Percentiles rank a stretch among this genome's conserved stretches.
Evolutionary conservation across 2,888 invertebrate species (phyloP).

Genomic region (Cyrtodaria siliqua): DNA sequence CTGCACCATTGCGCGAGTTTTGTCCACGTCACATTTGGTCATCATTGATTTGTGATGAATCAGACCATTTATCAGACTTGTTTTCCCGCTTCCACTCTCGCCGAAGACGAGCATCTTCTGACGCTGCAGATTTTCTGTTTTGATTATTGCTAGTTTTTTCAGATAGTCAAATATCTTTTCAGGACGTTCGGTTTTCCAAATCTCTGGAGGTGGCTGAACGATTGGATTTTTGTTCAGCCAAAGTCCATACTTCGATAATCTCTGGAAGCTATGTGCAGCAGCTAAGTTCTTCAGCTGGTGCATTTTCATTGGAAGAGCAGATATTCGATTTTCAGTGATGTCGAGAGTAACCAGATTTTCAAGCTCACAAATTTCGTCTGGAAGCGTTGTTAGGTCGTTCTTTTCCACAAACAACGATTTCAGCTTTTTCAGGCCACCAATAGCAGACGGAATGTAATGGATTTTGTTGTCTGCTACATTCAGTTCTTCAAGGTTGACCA

Average conservation of each 20-base stretch:
- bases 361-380: conserved; percentile 82
- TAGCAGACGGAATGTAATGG: conserved; percentile 75
- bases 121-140: conserved; percentile 82
- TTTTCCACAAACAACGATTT: conserved; percentile 75
- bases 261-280: conserved; percentile 81
- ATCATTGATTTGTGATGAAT: conserved; percentile 76
- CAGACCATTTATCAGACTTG: conserved; percentile 79
- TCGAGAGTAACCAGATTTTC: conserved; percentile 82
- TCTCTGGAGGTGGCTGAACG: conserved; percentile 81
- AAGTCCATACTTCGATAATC: conserved; percentile 81
- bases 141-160: conserved; percentile 79
- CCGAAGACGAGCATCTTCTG: conserved; percentile 83
- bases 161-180: conserved; percentile 82
- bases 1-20: conserved; percentile 71
- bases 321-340: conserved; percentile 81
- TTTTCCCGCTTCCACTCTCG: conserved; percentile 82
- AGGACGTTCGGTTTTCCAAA: conserved; percentile 84
- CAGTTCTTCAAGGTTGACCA: conserved; percentile 80
- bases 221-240: conserved; percentile 85
- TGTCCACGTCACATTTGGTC: conserved; percentile 68
- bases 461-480: conserved; percentile 81
- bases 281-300: conserved; percentile 78
- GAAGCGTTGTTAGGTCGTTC: conserved; percentile 79
- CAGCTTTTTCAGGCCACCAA: conserved; percentile 79
- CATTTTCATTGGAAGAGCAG: conserved; percentile 80